Percentiles rank a stretch among this genome's conserved stretches.
Evolutionary conservation across 2,113 vertebrate species (phyloP).

Genomic region (Cebus imitator): DNA sequence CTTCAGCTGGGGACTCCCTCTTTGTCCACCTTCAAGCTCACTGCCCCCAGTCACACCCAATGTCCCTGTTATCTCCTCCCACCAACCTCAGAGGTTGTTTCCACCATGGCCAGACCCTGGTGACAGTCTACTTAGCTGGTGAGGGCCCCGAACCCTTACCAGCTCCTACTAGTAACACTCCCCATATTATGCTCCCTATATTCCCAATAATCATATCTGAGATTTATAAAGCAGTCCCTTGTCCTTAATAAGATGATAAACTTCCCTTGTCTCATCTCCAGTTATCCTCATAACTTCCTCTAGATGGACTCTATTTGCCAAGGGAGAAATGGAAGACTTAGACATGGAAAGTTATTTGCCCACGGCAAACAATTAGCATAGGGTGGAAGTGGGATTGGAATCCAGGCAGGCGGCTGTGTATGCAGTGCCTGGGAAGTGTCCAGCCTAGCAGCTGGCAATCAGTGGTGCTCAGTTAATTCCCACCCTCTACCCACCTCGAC

Average conservation of each 20-base stretch:
- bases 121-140: neutral
- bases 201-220: neutral
- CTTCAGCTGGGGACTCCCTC: too few relatives aligned
- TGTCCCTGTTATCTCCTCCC: neutral
- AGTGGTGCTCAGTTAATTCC: neutral
- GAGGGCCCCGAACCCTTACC: neutral
- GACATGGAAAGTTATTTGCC: accelerated
- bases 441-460: neutral
- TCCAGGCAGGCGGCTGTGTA: accelerated
- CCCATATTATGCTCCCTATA: neutral
- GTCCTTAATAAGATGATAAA: neutral
- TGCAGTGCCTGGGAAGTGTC: accelerated
- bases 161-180: neutral
- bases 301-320: accelerated
- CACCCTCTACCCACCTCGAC: neutral
- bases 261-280: neutral
- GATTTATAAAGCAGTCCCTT: neutral
- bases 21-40: neutral
- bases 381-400: neutral
- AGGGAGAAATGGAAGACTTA: neutral
- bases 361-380: neutral
- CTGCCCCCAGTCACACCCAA: too few relatives aligned
- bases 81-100: neutral
- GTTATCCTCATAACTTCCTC: accelerated
- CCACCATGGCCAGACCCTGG: too few relatives aligned